These are phyloP conservation scores for Poecilia picta DNA, from an alignment of 2,797 vertebrate species.

Conservation along the genomic window DNA sequence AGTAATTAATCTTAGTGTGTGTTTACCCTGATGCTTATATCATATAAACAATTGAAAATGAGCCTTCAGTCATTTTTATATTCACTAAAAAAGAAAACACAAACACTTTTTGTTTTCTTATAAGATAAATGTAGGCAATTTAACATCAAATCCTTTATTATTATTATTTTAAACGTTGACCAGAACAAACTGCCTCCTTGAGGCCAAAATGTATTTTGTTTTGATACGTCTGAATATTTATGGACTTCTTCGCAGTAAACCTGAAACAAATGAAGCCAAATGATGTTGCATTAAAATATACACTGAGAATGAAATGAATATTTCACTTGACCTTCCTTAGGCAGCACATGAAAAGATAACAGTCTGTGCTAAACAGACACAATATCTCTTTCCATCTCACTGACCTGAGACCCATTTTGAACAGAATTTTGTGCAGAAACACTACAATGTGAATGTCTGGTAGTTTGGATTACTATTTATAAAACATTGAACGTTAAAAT, in stretches of 20 bases:
- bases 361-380: not conserved
- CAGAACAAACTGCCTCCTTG: constrained; percentile 30
- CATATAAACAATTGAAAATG: not conserved
- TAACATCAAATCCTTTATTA: not conserved
- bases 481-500: not conserved
- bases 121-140: not conserved
- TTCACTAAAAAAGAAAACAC: not conserved
- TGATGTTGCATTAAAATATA: not conserved
- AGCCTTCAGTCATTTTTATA: not conserved
- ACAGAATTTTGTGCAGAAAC: not conserved
- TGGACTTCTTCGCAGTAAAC: not conserved
- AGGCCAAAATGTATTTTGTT: constrained; percentile 21
- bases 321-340: not conserved
- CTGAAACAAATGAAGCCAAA: not conserved
- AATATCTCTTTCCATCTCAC: not conserved
- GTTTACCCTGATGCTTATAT: not conserved
- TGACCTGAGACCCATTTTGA: not conserved
- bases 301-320: not conserved
- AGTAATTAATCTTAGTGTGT: not conserved
- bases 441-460: not conserved
- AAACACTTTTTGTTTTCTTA: not conserved
- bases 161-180: not conserved
- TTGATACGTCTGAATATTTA: not conserved
- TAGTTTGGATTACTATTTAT: not conserved
- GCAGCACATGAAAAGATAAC: not conserved